Conservation (phyloP, 1,140 invertebrate species). For the Lepidotrigona ventralis region DNA sequence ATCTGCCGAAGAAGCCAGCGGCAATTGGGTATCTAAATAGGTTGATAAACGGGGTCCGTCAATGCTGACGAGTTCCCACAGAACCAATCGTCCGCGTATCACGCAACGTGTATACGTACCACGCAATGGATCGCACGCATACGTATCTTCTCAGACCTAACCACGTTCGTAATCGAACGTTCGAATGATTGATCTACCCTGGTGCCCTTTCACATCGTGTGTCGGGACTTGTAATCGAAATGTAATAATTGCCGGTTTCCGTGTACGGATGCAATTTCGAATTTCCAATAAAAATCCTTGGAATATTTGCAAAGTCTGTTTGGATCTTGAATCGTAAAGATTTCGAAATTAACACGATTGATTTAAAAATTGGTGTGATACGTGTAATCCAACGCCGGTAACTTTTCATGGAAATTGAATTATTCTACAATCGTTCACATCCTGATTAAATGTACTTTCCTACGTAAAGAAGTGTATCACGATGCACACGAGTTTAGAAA, state of each 20-base stretch:
- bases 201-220: not conserved
- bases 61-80: slow-evolving; percentile 69
- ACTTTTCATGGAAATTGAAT: not conserved
- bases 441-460: not conserved
- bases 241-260: not conserved
- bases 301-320: not conserved
- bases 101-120: slow-evolving; percentile 58
- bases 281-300: not conserved
- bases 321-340: not conserved
- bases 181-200: slow-evolving; percentile 12
- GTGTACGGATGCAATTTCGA: not conserved
- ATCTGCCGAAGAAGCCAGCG: slow-evolving; percentile 52
- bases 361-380: not conserved
- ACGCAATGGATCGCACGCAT: slow-evolving; percentile 66
- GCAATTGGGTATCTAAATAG: slow-evolving; percentile 67
- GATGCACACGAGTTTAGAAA: not conserved
- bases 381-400: not conserved
- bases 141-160: slow-evolving; percentile 43
- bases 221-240: not conserved
- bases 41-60: slow-evolving; percentile 71
- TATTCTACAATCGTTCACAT: too few relatives aligned
- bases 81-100: slow-evolving; percentile 66
- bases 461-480: not conserved
- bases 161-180: slow-evolving; percentile 17
- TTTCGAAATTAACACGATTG: not conserved